Base-by-base conservation (phyloP, 1,140 invertebrate species). In the Latrodectus geometricus region DNA sequence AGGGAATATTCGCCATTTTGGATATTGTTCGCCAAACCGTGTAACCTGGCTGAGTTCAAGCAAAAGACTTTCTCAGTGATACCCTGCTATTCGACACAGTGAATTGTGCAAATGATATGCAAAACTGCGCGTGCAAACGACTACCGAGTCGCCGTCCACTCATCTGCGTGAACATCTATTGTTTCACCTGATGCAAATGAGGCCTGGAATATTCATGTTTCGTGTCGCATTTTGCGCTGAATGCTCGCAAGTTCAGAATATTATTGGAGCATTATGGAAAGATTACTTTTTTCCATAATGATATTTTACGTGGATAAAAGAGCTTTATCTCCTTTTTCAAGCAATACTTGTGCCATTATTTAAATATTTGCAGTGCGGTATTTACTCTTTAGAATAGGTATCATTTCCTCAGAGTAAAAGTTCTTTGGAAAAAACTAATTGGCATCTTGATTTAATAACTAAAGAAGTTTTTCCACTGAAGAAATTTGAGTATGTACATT, bases 151-250 rank as follows among this genome's bases (percentile, higher is more conserved):
- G 72, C 9, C 78, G 35, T 35, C 49, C 15, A 61, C 54, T 61
- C 54, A 52, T 80, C 35, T 61, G 78, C 65, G 23, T 70, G 52
- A 79, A 21, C 54, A 1, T 68, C 76, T 49, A 73, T 82, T 82
- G 70, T 82, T 82, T 68, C 50, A 81, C 15, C 12, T 50, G 8
- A 12, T 12, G 80, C 17, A 82, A 82, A 82, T 82, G 80, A 73
- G 70, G 80, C 21, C 48, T 49, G 80, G 80, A 82, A 82, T 82
- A 82, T 82, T 82, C 80, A 82, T 82, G 80, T 70, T 49, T 4
- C 17, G 52, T 17, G 35, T 56, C 23, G 52, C 35, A 35, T 61
- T 11, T 14, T 17, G 54, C 54, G 17, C 54, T 14, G 17, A 35
- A 35, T 35, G 35, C 35, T 1, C 35, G 35, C 35, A 35, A 35